These are phyloP conservation scores for Pelecanus crispus DNA, from an alignment of 2,113 vertebrate species.

Conservation along the genomic window DNA sequence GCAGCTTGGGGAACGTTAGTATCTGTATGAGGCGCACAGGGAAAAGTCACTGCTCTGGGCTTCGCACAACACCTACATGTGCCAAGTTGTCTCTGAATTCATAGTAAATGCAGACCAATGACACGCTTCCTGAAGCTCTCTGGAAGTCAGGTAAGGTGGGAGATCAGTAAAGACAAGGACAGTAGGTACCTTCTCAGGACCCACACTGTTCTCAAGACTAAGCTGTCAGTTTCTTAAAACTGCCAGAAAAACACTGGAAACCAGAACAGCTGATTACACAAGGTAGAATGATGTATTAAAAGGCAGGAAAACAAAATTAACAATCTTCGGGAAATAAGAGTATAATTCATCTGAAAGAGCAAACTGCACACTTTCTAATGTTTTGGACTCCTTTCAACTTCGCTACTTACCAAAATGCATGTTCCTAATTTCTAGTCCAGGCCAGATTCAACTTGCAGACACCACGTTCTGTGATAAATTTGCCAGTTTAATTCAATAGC, in stretches of 20 bases:
- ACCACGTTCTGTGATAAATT: neutral
- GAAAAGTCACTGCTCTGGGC: neutral
- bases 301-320: neutral
- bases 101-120: neutral
- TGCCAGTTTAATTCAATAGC: neutral
- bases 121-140: neutral
- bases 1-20: fast-evolving
- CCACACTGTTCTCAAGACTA: neutral
- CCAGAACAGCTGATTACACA: neutral
- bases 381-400: neutral
- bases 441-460: neutral
- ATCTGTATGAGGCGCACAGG: neutral
- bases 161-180: neutral
- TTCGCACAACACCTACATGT: neutral
- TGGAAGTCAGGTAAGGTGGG: neutral
- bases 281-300: neutral
- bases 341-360: neutral
- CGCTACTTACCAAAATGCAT: neutral
- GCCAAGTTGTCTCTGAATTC: neutral
- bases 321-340: neutral
- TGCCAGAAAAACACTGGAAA: neutral
- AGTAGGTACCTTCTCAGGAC: neutral
- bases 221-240: neutral
- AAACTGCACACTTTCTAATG: neutral
- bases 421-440: neutral